Evolutionary conservation across 2,888 invertebrate species (phyloP).

Genomic region (Leucoma salicis): DNA sequence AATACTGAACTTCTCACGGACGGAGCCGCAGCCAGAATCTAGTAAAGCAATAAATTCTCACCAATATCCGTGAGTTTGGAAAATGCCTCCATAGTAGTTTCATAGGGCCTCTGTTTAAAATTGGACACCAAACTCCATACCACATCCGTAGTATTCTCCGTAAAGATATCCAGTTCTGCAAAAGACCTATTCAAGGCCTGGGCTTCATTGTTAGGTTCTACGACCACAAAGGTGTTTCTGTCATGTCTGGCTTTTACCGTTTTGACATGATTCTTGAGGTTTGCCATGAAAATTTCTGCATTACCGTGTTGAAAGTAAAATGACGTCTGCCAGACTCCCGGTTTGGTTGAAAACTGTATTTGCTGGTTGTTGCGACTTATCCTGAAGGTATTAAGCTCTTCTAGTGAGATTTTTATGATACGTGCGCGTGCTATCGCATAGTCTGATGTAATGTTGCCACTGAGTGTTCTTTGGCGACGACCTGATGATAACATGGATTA

Average conservation of each 20-base stretch:
- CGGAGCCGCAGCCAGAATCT: too few relatives aligned
- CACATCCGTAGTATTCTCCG: slow-evolving; percentile 85
- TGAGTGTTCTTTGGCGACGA: slow-evolving; percentile 83
- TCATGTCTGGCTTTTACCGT: slow-evolving; percentile 87
- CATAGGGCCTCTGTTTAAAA: slow-evolving; percentile 86
- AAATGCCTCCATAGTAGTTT: slow-evolving; percentile 92
- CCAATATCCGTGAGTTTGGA: slow-evolving; percentile 91
- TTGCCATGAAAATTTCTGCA: slow-evolving; percentile 87
- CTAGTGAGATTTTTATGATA: slow-evolving; percentile 64
- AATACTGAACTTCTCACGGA: too few relatives aligned
- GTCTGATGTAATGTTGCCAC: slow-evolving; percentile 77
- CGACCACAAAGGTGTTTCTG: slow-evolving; percentile 83
- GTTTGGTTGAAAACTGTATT: slow-evolving; percentile 70
- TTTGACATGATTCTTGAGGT: slow-evolving; percentile 84
- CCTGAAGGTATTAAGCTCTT: slow-evolving; percentile 67
- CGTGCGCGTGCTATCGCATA: slow-evolving; percentile 68
- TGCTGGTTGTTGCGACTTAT: slow-evolving; percentile 68
- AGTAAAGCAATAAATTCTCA: slow-evolving; percentile 50
- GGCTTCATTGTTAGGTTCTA: slow-evolving; percentile 84
- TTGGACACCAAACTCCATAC: slow-evolving; percentile 83
- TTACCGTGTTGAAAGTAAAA: slow-evolving; percentile 95
- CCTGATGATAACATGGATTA: slow-evolving; percentile 52
- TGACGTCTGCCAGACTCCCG: slow-evolving; percentile 86
- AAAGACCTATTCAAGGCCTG: slow-evolving; percentile 91
- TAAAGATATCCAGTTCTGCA: slow-evolving; percentile 91